Percentiles rank a stretch among this genome's conserved stretches.
Evolutionary conservation across 2,113 vertebrate genomes (phyloP).

Genomic region (Erythrocebus patas): DNA sequence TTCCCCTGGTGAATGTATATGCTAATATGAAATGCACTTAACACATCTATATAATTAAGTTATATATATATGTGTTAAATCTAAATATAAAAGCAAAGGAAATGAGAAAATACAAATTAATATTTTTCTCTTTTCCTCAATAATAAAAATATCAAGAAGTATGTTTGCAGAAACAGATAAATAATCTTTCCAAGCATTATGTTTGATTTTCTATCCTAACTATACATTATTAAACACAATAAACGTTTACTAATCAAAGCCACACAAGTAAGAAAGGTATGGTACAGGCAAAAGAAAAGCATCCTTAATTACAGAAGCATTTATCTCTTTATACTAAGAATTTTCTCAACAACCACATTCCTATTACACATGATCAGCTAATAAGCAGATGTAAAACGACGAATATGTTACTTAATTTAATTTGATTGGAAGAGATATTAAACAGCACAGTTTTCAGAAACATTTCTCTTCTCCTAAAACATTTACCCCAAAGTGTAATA

Average conservation of each 20-base stretch:
- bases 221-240: not conserved
- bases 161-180: not conserved
- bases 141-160: not conserved
- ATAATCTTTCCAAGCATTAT: constrained; percentile 21
- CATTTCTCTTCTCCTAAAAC: constrained; percentile 57
- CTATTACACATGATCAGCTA: constrained; percentile 57
- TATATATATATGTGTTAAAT: not conserved
- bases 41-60: not conserved
- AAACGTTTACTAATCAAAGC: constrained; percentile 39
- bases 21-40: not conserved
- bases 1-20: not conserved
- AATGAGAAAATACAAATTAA: not conserved
- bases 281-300: constrained; percentile 4
- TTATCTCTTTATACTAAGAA: not conserved
- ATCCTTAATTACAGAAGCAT: constrained; percentile 38
- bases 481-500: constrained; percentile 66
- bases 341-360: constrained; percentile 20
- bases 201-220: not conserved
- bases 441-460: constrained; percentile 66
- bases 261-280: constrained; percentile 24
- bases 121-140: not conserved
- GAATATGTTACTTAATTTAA: constrained; percentile 71
- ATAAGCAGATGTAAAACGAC: constrained; percentile 68
- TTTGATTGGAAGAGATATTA: constrained; percentile 66
- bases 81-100: not conserved